phyloP scores from a whole-genome alignment of 2,888 invertebrate genomes.

The Serrognathus titanus region DNA sequence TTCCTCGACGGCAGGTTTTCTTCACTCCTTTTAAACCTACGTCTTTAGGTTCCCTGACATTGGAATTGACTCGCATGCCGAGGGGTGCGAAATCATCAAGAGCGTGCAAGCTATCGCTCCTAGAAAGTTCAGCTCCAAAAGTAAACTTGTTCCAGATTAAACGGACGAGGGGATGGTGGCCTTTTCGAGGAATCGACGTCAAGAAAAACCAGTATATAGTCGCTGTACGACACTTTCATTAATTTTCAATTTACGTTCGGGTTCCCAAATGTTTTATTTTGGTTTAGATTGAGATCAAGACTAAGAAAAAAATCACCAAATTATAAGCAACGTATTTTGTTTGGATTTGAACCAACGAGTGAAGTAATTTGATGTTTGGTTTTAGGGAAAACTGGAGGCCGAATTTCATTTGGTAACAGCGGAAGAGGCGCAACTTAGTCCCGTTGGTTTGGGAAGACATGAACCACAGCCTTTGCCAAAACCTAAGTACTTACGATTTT shows the following conservation, averaged over 20 bases:
- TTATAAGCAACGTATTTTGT: not conserved
- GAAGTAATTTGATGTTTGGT: conserved; percentile 18
- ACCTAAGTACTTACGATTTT: conserved; percentile 54
- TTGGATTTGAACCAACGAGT: not conserved
- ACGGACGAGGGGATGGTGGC: conserved; percentile 68
- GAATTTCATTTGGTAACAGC: conserved; percentile 60
- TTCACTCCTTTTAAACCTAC: not conserved
- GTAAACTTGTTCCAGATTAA: conserved; percentile 63
- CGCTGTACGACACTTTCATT: conserved; percentile 30
- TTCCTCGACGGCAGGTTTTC: conserved; percentile 5
- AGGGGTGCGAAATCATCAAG: conserved; percentile 53
- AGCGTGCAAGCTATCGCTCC: conserved; percentile 49
- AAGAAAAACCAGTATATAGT: conserved; percentile 30
- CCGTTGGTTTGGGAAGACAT: conserved; percentile 63
- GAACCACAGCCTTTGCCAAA: conserved; percentile 60
- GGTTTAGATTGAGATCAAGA: not conserved
- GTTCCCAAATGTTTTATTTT: too few species aligned
- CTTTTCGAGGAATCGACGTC: conserved; percentile 47
- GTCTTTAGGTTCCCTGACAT: conserved; percentile 51
- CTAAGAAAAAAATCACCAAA: too few species aligned
- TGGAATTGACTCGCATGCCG: conserved; percentile 61
- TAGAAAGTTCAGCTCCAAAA: conserved; percentile 48
- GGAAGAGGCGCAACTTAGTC: conserved; percentile 58
- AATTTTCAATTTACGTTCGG: not conserved
- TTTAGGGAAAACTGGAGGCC: conserved; percentile 67